Percentiles rank a stretch among this genome's conserved stretches.
Evolutionary conservation across 1,140 invertebrate species (phyloP).

Genomic region (Bilobella aurantiaca): DNA sequence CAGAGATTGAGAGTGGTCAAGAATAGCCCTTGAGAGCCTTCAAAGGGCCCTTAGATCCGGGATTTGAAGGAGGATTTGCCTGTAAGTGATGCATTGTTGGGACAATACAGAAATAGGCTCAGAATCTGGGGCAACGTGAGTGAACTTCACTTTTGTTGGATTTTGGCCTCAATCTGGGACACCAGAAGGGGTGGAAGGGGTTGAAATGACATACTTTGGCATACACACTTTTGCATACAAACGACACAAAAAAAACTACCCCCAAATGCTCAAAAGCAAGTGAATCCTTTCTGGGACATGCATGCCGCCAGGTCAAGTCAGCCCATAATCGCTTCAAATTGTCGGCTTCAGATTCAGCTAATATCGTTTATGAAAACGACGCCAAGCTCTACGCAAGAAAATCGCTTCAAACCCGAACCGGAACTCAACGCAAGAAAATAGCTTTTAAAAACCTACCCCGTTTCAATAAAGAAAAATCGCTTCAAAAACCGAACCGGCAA

Average conservation of each 20-base stretch:
- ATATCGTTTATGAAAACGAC: no score
- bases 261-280: no score
- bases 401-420: not conserved
- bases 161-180: not conserved
- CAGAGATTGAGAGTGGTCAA: constrained; percentile 3
- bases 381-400: not conserved
- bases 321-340: no score
- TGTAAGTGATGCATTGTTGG: not conserved
- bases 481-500: not conserved
- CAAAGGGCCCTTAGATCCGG: not conserved
- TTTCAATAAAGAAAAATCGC: not conserved
- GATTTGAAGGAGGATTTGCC: not conserved
- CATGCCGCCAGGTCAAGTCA: no score
- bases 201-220: not conserved
- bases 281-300: no score
- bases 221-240: not conserved
- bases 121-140: constrained; percentile 2
- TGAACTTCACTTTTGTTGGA: constrained; percentile 9
- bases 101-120: not conserved
- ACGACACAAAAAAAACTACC: not conserved
- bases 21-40: not conserved
- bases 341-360: no score
- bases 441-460: not conserved
- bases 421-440: not conserved
- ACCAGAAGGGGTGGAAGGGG: no score